Base-by-base conservation (phyloP, 2,888 invertebrate genomes). In the Julus scanicus region DNA sequence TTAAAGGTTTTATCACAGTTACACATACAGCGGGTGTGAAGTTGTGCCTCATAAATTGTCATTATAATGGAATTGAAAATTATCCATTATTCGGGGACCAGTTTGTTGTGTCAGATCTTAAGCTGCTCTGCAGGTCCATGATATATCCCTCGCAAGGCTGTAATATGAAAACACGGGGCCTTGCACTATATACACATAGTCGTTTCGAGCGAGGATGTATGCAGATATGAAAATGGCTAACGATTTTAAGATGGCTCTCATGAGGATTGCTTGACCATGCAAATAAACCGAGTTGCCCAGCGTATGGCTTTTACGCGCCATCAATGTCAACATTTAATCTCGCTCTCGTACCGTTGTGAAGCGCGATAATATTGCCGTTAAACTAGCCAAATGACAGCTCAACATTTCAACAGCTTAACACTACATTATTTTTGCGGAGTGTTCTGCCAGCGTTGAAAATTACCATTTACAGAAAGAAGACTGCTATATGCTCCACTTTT, bases 41-140 rank as follows among this genome's bases (percentile, higher is more conserved):
- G 63, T 63, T 63, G 63, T 63, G 63, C 63, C 63, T 20, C 63
- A 63, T 63, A 63, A 63, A 63, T 63, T 63, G 63, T 63, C 63
- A 63, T 63, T 63, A 63, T 63, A 63, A 63, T 63, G 63, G 63
- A 63, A 63, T 63, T 63, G 63, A 63, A 63, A 63, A 63, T 63
- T 63, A 63, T 17, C 63, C 63, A 63, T 63, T 63, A 20, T 63
- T 63, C 63, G 63, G 63, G 63, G 63, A 63, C 63, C 20, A 63
- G 63, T 63, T 63, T 63, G 63, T 63, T 63, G 63, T 63, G 63
- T 63, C 63, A 63, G 63, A 63, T 63, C 63, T 63, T 63, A 63
- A 63, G 63, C 63, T 63, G 20, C 63, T 63, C 63, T 20, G 63
- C 63, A 63, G 20, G 20, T 63, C 63, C 63, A 9, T 63, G 63